Evolutionary conservation across 1,140 invertebrate genomes (phyloP).

Genomic region (Aphaenogaster ashmeadi): DNA sequence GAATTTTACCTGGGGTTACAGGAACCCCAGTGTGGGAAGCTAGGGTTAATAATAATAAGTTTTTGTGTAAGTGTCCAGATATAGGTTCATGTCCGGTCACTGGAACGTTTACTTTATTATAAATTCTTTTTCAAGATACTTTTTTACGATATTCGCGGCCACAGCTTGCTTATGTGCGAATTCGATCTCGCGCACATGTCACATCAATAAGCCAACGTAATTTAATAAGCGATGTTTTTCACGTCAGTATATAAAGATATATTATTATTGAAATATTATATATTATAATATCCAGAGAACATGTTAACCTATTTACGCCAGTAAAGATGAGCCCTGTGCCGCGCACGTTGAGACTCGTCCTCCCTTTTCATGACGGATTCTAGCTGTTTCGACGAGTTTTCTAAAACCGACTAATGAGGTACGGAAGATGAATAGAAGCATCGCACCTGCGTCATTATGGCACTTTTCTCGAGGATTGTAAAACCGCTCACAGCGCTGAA

Average conservation of each 20-base stretch:
- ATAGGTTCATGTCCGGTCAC: no score
- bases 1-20: no score
- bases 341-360: neutral
- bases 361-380: constrained; percentile 7
- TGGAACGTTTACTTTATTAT: neutral
- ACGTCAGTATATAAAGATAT: neutral
- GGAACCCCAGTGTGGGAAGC: no score
- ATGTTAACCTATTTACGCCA: constrained; percentile 31
- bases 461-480: constrained; percentile 3
- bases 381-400: constrained; percentile 16
- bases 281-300: neutral
- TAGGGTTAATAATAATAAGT: no score
- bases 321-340: neutral
- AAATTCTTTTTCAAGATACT: constrained; percentile 1
- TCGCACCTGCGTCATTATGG: constrained; percentile 26
- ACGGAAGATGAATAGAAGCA: constrained; percentile 4
- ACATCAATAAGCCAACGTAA: neutral
- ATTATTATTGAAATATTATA: neutral
- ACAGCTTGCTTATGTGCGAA: neutral
- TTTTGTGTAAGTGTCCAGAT: no score
- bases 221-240: neutral
- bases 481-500: constrained; percentile 10
- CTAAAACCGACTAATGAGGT: constrained; percentile 48
- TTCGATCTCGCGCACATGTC: neutral
- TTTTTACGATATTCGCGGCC: neutral